Conservation (phyloP, 53 echinoderm and acorn worm species). For the Echinometra lucunter region DNA sequence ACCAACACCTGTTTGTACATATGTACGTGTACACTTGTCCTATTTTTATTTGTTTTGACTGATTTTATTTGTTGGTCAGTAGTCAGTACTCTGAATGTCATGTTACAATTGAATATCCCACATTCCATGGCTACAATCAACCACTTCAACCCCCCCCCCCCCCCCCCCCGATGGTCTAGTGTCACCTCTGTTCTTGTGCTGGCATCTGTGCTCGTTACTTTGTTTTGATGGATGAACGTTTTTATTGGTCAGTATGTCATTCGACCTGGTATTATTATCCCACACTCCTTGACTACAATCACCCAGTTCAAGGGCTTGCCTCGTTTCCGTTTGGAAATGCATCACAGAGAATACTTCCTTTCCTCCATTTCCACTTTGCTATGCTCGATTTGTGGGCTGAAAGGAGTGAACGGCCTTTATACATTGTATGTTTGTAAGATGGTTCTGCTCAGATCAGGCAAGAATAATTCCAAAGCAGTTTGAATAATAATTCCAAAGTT, state of each 20-base stretch:
- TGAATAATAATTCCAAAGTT: neutral
- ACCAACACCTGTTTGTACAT: no score
- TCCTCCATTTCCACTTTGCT: neutral
- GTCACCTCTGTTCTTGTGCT: neutral
- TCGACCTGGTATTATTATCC: neutral
- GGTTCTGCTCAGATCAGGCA: neutral
- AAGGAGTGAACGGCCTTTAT: neutral
- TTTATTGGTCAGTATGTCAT: neutral
- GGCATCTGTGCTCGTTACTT: neutral
- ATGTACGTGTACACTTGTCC: no score
- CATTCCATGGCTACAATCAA: no score
- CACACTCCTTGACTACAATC: neutral
- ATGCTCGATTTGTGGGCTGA: neutral
- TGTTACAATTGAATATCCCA: no score
- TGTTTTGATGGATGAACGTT: neutral
- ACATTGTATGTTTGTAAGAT: neutral
- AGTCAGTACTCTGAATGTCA: no score
- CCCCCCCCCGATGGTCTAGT: no score
- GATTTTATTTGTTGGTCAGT: no score
- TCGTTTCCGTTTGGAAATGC: slow-evolving; percentile 11
- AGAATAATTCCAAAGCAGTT: neutral
- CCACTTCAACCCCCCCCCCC: no score
- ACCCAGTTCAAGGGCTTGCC: neutral
- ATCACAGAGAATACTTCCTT: slow-evolving; percentile 37
- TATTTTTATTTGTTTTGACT: no score